Percentiles rank a stretch among this genome's conserved stretches.
phyloP scores from a whole-genome alignment of 1,140 invertebrate species.

The Drosophila seguyi region DNA sequence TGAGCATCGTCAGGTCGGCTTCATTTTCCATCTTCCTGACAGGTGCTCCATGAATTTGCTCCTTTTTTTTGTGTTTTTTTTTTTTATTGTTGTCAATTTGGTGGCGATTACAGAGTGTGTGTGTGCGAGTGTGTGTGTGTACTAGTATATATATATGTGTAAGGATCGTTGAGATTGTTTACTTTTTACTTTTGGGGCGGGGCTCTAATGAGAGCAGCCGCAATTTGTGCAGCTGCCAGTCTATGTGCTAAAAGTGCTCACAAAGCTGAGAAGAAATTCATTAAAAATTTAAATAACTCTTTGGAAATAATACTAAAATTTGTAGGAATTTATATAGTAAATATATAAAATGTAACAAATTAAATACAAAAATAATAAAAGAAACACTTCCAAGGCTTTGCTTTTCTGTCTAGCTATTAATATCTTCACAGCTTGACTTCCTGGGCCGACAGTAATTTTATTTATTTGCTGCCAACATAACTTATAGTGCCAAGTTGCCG shows the following conservation, averaged over 20 bases:
- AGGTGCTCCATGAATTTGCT: slow-evolving; percentile 61
- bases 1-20: slow-evolving; percentile 48
- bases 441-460: slow-evolving; percentile 35
- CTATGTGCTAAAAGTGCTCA: background rate
- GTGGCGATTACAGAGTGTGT: slow-evolving; percentile 62
- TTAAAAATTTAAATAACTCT: background rate
- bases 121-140: background rate
- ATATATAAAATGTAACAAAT: too few species aligned
- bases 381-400: too few species aligned
- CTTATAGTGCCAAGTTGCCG: slow-evolving; percentile 29
- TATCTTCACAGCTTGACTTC: slow-evolving; percentile 5
- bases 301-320: too few species aligned
- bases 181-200: slow-evolving; percentile 20
- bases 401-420: too few species aligned
- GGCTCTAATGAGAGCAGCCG: slow-evolving; percentile 40
- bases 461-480: slow-evolving; percentile 41
- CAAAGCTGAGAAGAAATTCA: background rate
- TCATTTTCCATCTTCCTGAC: slow-evolving; percentile 55
- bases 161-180: slow-evolving; percentile 27
- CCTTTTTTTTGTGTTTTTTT: slow-evolving; percentile 31
- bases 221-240: slow-evolving; percentile 31
- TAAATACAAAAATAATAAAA: background rate
- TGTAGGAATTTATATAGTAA: too few species aligned
- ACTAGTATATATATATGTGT: background rate
- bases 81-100: slow-evolving; percentile 77